Evolutionary conservation across 2,113 vertebrate species (phyloP).

Genomic region (Ptyas mucosa): DNA sequence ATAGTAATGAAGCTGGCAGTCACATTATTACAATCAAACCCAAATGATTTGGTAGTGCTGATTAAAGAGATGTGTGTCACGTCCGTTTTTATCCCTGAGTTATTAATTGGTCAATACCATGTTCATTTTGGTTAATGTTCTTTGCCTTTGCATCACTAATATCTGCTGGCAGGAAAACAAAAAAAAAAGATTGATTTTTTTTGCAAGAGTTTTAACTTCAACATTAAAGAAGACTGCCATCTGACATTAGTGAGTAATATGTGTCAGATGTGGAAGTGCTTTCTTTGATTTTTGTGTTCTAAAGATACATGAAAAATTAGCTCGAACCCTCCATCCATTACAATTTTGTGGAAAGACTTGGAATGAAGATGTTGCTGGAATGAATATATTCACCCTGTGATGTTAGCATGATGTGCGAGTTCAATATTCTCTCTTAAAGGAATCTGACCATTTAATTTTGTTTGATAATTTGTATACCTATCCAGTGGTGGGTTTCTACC

Average conservation of each 20-base stretch:
- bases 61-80: constrained; percentile 37
- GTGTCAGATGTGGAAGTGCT: neutral
- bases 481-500: too few species aligned
- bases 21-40: constrained; percentile 35
- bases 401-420: neutral
- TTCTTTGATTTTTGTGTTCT: neutral
- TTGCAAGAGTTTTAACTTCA: constrained; percentile 2
- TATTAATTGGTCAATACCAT: constrained; percentile 27
- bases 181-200: constrained; percentile 28
- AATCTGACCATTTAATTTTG: neutral
- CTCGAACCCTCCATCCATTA: neutral
- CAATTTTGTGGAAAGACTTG: neutral
- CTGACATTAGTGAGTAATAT: constrained; percentile 13
- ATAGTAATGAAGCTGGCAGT: constrained; percentile 33
- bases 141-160: constrained; percentile 27
- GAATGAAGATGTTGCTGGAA: neutral
- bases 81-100: constrained; percentile 43
- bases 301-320: neutral
- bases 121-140: constrained; percentile 15
- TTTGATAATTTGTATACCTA: neutral
- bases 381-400: neutral
- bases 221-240: neutral
- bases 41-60: constrained; percentile 49
- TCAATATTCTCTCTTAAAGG: neutral
- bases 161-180: constrained; percentile 8